Evolutionary conservation across 2,113 vertebrate genomes (phyloP), one percentile per base, ranked within the genome.

Genomic region (Tychaedon coryphoeus): DNA sequence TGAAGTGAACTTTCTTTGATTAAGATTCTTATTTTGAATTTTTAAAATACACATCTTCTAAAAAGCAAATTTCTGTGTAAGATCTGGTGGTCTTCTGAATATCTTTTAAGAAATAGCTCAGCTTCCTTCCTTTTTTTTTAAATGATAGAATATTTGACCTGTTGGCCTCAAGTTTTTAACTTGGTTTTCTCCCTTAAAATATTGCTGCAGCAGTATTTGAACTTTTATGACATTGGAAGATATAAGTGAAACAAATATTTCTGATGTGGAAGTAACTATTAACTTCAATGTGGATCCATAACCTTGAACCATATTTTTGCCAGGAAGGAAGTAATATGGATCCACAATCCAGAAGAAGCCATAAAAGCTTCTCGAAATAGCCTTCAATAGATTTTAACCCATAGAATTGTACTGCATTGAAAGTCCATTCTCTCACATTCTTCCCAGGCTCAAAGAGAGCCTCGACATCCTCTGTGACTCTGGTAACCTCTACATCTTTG

Each of bases 211-310:
- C 36, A 57, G 51, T 92, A 74, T 95, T 90, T 93, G 90, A 94
- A 92, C 40, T 86, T 93, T 51, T 54, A 8, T 77, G 88, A 86
- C 90, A 88, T 11, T 90, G 82, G n/a, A 64, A 90, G 60, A 92
- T 64, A 83, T 43, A 71, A 92, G 76, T 78, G 48, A 88, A 90
- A 93, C 80, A 95, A 94, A 94, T 81, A 92, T 78, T 93, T 96
- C 79, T 92, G 67, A 77, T 81, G 64, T 53, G 57, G 56, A 90
- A 94, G 72, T 71, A 77, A 92, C 81, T 82, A 56, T 51, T 90
- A 86, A 61, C 34, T 84, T 91, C 90, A 84, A 14, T 34, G 10
- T 57, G 56, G 28, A 88, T 88, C 54, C n/a, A 60, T 86, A 86
- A 77, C 50, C 48, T 71, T 84, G 82, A 93, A 77, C 12, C 4